Evolutionary conservation across 2,797 vertebrate species (phyloP).

Genomic region (Bucorvus abyssinicus): DNA sequence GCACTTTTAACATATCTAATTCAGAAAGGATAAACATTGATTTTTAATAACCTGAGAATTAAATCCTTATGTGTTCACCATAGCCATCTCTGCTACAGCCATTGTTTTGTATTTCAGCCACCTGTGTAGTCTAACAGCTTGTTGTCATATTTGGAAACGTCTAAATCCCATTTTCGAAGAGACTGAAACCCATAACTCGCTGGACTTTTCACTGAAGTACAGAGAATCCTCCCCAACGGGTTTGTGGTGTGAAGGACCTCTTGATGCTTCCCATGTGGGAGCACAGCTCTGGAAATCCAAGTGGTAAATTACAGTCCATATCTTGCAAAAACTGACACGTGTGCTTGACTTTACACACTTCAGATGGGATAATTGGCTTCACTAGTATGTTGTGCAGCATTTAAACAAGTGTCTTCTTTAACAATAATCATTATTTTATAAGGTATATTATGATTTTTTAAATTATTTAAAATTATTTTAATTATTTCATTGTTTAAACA

Average conservation of each 20-base stretch:
- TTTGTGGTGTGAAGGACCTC: neutral
- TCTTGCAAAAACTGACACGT: neutral
- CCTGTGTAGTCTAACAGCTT: neutral
- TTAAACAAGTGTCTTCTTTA: neutral
- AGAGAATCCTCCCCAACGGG: neutral
- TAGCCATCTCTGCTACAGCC: neutral
- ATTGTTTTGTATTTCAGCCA: neutral
- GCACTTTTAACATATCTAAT: neutral
- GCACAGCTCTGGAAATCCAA: neutral
- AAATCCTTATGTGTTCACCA: neutral
- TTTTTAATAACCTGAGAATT: neutral
- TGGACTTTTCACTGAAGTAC: neutral
- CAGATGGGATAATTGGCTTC: neutral
- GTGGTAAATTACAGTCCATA: neutral
- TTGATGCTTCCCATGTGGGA: neutral
- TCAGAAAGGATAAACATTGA: neutral
- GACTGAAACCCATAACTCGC: neutral
- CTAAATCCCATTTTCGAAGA: neutral
- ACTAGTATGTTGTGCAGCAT: neutral
- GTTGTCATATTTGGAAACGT: neutral
- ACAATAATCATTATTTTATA: neutral
- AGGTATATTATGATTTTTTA: neutral
- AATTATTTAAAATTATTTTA: too few species aligned
- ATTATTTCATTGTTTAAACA: neutral
- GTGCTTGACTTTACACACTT: neutral